Evolutionary conservation across 2,888 invertebrate species (phyloP).

Genomic region (Slavum lentiscoides): DNA sequence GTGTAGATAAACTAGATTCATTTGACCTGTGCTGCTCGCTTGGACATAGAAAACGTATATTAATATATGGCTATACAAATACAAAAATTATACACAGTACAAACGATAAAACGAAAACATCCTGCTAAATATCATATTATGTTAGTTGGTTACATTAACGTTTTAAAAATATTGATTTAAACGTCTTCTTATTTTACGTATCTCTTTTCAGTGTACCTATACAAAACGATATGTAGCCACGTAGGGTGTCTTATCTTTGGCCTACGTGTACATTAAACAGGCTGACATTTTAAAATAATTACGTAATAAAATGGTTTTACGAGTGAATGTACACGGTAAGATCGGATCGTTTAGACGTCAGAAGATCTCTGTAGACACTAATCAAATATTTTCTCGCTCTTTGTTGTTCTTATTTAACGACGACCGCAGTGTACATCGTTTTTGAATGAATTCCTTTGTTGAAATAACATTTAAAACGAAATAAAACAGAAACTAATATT

Average conservation of each 20-base stretch:
- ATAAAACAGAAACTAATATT: not conserved
- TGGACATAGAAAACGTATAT: not conserved
- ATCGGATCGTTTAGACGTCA: not conserved
- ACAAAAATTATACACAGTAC: not conserved
- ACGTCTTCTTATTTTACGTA: not conserved
- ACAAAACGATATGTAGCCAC: too few species aligned
- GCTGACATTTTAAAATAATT: constrained; percentile 12
- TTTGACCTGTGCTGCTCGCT: too few species aligned
- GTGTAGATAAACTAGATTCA: too few species aligned
- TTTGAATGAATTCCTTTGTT: not conserved
- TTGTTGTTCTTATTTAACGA: not conserved
- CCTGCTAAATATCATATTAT: not conserved
- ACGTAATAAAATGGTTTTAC: not conserved
- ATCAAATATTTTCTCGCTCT: not conserved
- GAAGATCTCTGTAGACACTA: too few species aligned
- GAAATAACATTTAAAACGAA: not conserved
- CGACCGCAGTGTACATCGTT: too few species aligned
- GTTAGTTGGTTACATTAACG: not conserved
- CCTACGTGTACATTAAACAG: not conserved
- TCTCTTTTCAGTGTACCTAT: not conserved
- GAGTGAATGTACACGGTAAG: not conserved
- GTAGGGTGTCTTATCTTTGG: not conserved
- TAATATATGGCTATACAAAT: too few species aligned
- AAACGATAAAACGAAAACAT: not conserved
- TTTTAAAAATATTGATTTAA: not conserved